Percentiles rank a stretch among this genome's conserved stretches.
Conservation (phyloP, 1,140 invertebrate genomes). For the Hypsibius dujardini region DNA sequence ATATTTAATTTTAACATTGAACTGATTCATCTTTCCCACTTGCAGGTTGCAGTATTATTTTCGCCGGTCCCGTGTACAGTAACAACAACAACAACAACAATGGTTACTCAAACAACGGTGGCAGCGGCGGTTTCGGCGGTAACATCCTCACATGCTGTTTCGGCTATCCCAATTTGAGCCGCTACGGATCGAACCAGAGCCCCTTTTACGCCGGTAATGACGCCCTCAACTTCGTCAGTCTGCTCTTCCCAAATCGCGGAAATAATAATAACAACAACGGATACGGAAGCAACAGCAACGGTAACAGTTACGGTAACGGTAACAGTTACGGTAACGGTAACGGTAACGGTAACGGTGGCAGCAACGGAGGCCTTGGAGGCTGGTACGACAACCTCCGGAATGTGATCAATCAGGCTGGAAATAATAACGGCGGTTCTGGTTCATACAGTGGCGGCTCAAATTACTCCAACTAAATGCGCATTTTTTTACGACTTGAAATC, state of each 20-base stretch:
- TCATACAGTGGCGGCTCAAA: too few species aligned
- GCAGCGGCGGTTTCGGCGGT: neutral
- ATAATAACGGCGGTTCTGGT: too few species aligned
- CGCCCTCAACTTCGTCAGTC: neutral
- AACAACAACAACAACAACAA: slow-evolving; percentile 5
- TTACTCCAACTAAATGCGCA: too few species aligned
- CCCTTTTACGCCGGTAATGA: neutral
- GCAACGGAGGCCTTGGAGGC: neutral
- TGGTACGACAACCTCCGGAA: neutral
- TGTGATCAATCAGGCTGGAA: neutral
- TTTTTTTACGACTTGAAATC: too few species aligned
- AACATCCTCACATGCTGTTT: neutral
- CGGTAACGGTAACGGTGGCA: neutral
- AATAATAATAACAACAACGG: neutral
- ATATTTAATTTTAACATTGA: too few species aligned
- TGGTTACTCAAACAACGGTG: neutral
- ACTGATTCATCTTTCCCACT: too few species aligned
- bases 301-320: neutral
- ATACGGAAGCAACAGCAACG: neutral
- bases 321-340: too few species aligned
- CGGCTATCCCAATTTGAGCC: neutral
- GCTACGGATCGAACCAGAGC: slow-evolving; percentile 1
- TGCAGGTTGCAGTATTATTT: too few species aligned
- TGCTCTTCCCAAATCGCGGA: neutral
- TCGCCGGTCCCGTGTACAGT: neutral